Evolutionary conservation across 2,113 vertebrate genomes (phyloP).

Genomic region (Megalops atlanticus): DNA sequence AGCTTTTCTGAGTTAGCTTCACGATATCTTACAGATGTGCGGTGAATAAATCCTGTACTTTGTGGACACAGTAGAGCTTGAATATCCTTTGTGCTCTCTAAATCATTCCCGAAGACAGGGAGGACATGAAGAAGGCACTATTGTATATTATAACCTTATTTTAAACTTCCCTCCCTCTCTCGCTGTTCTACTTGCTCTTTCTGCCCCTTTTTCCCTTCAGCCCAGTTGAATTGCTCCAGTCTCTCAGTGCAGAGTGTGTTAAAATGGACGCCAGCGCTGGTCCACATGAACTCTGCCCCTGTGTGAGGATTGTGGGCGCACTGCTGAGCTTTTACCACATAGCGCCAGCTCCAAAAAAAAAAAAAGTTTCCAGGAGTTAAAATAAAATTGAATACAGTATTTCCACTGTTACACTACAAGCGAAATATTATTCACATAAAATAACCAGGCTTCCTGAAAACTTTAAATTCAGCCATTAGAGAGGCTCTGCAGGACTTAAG

Average conservation of each 20-base stretch:
- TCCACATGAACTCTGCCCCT: conserved; percentile 18
- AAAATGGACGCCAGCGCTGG: conserved; percentile 19
- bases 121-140: background rate
- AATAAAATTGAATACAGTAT: conserved; percentile 45
- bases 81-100: background rate
- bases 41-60: background rate
- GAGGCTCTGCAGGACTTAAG: conserved; percentile 36
- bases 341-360: conserved; percentile 10
- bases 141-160: too few relatives aligned
- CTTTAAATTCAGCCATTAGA: conserved; percentile 54
- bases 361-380: conserved; percentile 25
- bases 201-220: background rate
- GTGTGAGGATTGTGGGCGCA: background rate
- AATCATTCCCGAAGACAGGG: background rate
- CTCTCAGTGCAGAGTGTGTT: background rate
- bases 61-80: background rate
- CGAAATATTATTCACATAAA: conserved; percentile 60
- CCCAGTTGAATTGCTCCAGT: background rate
- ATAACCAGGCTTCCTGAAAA: conserved; percentile 57
- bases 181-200: too few relatives aligned
- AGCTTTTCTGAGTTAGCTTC: background rate
- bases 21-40: background rate
- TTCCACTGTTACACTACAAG: conserved; percentile 55
- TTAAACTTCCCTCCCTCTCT: too few relatives aligned
- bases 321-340: conserved; percentile 20